Percentiles rank a stretch among this genome's conserved stretches.
Evolutionary conservation across 1,140 invertebrate species (phyloP).

Genomic region (Galleria mellonella): DNA sequence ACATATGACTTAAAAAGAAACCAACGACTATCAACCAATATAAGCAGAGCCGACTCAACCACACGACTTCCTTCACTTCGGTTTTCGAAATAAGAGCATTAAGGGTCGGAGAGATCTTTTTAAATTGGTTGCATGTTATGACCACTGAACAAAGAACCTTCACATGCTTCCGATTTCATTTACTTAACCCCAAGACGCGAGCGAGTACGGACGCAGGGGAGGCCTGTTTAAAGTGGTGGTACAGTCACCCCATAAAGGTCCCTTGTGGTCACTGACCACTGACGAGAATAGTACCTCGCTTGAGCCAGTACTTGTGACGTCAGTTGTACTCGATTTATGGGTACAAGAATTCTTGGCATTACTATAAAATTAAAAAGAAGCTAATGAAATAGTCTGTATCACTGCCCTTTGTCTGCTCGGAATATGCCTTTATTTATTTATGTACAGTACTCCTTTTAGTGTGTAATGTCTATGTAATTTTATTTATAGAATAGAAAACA

Average conservation of each 20-base stretch:
- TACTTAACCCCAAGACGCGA: not conserved
- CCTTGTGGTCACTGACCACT: conserved; percentile 64
- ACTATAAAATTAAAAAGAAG: too few species aligned
- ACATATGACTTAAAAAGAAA: conserved; percentile 65
- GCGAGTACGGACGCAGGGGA: conserved; percentile 10
- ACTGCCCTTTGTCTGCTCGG: too few species aligned
- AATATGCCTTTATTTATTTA: too few species aligned
- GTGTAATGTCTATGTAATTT: too few species aligned
- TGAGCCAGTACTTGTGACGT: conserved; percentile 56
- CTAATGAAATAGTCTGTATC: too few species aligned
- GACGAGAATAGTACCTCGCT: conserved; percentile 43
- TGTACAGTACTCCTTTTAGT: too few species aligned
- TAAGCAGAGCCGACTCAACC: conserved; percentile 31
- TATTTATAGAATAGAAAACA: too few species aligned
- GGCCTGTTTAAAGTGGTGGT: conserved; percentile 44
- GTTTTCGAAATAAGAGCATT: conserved; percentile 29
- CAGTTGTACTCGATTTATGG: conserved; percentile 27
- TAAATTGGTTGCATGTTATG: conserved; percentile 21
- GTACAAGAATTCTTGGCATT: conserved; percentile 4
- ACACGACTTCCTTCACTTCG: conserved; percentile 44
- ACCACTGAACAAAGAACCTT: conserved; percentile 34
- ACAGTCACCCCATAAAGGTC: conserved; percentile 69
- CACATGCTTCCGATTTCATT: conserved; percentile 23
- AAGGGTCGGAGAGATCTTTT: conserved; percentile 19
- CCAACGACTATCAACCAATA: conserved; percentile 23